A percentile compares a stretch with the other conserved stretches of the same genome.
These are phyloP conservation scores for Antennarius striatus DNA, from an alignment of 2,113 vertebrate species.

Conservation along the genomic window DNA sequence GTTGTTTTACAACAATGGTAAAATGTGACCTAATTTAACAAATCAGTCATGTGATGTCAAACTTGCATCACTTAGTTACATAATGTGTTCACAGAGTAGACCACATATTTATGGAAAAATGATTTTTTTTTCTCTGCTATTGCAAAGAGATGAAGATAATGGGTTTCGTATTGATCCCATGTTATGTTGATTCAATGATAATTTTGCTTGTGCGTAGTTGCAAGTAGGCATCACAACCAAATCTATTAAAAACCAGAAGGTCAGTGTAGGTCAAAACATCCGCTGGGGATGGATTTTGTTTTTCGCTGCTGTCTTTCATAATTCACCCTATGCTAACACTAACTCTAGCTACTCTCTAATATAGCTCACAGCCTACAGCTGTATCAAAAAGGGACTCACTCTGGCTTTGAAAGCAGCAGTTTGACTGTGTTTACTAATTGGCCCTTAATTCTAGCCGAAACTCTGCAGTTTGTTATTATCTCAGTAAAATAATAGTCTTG, in stretches of 20 bases:
- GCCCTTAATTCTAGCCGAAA: slow-evolving; percentile 16
- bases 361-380: slow-evolving; percentile 6
- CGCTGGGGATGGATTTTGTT: background rate
- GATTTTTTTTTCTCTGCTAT: background rate
- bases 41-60: background rate
- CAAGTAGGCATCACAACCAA: slow-evolving; percentile 1
- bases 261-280: slow-evolving; percentile 8
- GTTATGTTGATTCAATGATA: slow-evolving; percentile 9
- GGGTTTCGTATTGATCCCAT: slow-evolving; percentile 12
- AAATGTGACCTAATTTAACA: slow-evolving; percentile 41
- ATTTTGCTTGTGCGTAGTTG: slow-evolving; percentile 5
- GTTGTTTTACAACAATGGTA: slow-evolving; percentile 32
- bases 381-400: slow-evolving; percentile 46
- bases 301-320: slow-evolving; percentile 4
- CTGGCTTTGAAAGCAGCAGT: slow-evolving; percentile 50
- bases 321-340: background rate
- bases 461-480: slow-evolving; percentile 24
- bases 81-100: background rate
- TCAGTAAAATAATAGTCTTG: slow-evolving; percentile 34
- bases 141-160: slow-evolving; percentile 1
- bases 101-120: background rate
- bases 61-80: too few relatives aligned
- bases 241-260: background rate
- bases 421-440: slow-evolving; percentile 39
- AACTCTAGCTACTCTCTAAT: slow-evolving; percentile 2